phyloP scores from a whole-genome alignment of 1,140 invertebrate species.

The Lanistes nyassanus region DNA sequence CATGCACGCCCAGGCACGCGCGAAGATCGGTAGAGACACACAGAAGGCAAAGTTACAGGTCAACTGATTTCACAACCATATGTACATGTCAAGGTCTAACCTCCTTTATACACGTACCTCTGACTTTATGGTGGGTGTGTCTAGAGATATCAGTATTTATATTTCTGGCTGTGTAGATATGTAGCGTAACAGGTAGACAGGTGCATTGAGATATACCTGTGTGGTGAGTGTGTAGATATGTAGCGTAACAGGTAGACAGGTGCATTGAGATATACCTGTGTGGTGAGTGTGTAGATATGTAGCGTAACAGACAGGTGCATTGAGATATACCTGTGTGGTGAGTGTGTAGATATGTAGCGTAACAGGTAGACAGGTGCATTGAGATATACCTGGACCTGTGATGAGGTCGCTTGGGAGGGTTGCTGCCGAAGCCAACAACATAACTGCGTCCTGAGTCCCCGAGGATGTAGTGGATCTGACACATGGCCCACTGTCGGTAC shows the following conservation, averaged over 20 bases:
- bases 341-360: neutral
- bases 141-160: too few relatives aligned
- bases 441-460: constrained; percentile 73
- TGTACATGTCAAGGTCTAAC: too few relatives aligned
- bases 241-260: neutral
- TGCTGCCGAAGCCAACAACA: constrained; percentile 74
- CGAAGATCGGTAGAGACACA: neutral
- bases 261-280: neutral
- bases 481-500: constrained; percentile 70
- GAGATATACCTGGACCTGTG: constrained; percentile 46
- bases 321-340: constrained; percentile 38
- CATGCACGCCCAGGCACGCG: neutral
- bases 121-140: too few relatives aligned
- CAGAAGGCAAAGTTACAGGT: too few relatives aligned
- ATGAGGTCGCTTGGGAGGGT: constrained; percentile 70
- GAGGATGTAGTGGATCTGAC: constrained; percentile 75
- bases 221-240: neutral
- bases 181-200: neutral
- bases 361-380: neutral
- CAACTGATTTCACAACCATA: too few relatives aligned
- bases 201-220: neutral
- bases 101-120: too few relatives aligned
- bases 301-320: neutral
- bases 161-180: neutral
- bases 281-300: neutral